These are phyloP conservation scores for Hydra vulgaris DNA, from an alignment of 30 jellyfish, hydroid and myxozoan genomes.

Conservation along the genomic window DNA sequence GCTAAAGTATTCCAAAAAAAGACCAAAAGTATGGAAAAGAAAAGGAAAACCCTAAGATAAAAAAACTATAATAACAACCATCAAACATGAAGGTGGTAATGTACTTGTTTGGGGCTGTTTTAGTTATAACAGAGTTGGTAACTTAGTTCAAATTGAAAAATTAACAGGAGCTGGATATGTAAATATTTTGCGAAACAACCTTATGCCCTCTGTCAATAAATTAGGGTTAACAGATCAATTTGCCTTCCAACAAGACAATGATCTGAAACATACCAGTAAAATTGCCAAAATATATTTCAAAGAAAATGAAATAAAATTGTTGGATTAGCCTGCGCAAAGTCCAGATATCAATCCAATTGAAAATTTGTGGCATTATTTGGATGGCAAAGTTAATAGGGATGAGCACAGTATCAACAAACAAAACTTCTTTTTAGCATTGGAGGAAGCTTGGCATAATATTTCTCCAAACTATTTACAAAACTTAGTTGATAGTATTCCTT, in stretches of 20 bases:
- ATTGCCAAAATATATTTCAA: not conserved
- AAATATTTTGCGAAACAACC: no score
- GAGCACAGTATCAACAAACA: not conserved
- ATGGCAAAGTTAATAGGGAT: constrained; percentile 1
- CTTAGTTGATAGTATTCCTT: not conserved
- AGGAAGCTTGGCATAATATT: not conserved
- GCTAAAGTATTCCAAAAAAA: no score
- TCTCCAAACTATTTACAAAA: not conserved
- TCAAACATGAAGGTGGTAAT: no score
- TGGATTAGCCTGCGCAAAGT: not conserved
- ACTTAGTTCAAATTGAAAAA: no score
- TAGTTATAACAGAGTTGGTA: no score
- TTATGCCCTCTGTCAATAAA: not conserved
- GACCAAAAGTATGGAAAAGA: no score
- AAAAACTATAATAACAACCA: no score
- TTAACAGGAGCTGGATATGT: no score
- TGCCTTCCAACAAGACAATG: not conserved
- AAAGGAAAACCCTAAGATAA: no score
- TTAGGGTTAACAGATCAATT: not conserved
- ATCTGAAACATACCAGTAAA: not conserved
- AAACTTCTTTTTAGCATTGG: not conserved
- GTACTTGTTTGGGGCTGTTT: no score
- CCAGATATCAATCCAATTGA: not conserved
- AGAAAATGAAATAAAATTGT: not conserved
- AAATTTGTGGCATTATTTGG: not conserved